phyloP scores from a whole-genome alignment of 2,888 invertebrate genomes.

The Heteromyza rotundicornis region DNA sequence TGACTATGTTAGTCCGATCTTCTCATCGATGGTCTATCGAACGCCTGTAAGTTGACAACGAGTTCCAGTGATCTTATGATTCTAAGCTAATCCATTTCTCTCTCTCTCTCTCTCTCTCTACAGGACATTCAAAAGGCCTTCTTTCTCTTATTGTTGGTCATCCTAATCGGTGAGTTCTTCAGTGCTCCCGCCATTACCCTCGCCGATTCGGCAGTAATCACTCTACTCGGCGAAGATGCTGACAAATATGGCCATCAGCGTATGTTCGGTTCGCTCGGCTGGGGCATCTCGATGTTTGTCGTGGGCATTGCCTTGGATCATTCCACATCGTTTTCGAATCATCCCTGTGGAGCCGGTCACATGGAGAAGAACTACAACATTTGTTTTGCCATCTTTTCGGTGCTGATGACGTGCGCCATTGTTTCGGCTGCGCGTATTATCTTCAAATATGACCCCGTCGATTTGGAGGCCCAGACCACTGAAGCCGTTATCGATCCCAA shows the following conservation, averaged over 20 bases:
- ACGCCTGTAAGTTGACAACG: constrained; percentile 61
- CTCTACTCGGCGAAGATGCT: constrained; percentile 85
- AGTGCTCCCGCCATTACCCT: constrained; percentile 94
- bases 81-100: background rate
- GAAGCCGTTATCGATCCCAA: constrained; percentile 50
- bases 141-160: constrained; percentile 88
- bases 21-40: constrained; percentile 91
- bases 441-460: constrained; percentile 68
- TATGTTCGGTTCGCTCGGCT: constrained; percentile 97
- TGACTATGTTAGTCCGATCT: constrained; percentile 87
- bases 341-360: constrained; percentile 87
- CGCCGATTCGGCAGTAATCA: constrained; percentile 91
- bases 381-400: constrained; percentile 97
- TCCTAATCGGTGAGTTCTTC: constrained; percentile 97
- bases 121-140: constrained; percentile 94
- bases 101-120: constrained; percentile 2
- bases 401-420: constrained; percentile 94
- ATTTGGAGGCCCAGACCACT: constrained; percentile 62
- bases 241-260: constrained; percentile 94
- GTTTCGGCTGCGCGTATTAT: constrained; percentile 83
- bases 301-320: constrained; percentile 93
- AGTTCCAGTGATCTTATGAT: background rate
- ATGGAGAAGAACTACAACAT: constrained; percentile 98
- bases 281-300: constrained; percentile 99
- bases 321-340: constrained; percentile 92